These are phyloP conservation scores for Diarsia dahlii DNA, from an alignment of 2,888 invertebrate genomes.

Conservation along the genomic window DNA sequence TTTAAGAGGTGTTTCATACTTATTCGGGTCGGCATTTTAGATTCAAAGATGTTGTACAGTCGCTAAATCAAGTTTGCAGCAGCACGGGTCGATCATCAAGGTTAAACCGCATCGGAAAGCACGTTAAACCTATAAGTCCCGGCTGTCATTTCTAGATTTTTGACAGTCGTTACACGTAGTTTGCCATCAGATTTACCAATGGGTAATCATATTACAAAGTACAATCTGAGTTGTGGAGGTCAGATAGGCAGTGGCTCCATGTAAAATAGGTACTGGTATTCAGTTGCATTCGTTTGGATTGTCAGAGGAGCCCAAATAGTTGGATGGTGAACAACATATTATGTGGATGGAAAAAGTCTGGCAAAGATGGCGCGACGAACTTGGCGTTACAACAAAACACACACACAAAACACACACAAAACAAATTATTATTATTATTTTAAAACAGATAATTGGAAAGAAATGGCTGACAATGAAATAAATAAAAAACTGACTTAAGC, in stretches of 20 bases:
- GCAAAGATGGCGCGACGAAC: too few species aligned
- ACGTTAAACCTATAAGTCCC: neutral
- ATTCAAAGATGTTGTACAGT: neutral
- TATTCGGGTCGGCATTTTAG: neutral
- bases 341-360: neutral
- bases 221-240: too few species aligned
- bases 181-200: too few species aligned
- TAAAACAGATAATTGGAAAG: too few species aligned
- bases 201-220: too few species aligned
- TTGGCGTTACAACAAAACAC: too few species aligned
- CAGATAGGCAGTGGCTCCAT: too few species aligned
- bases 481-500: neutral
- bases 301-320: neutral
- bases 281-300: neutral
- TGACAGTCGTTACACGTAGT: too few species aligned
- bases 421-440: too few species aligned
- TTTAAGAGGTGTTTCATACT: slow-evolving; percentile 29
- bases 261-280: neutral
- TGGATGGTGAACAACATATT: neutral
- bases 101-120: neutral
- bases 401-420: too few species aligned
- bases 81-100: neutral
- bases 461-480: neutral
- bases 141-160: neutral
- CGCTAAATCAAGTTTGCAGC: neutral